Conservation (phyloP, 2,797 vertebrate genomes). For the Siniperca scherzeri region DNA sequence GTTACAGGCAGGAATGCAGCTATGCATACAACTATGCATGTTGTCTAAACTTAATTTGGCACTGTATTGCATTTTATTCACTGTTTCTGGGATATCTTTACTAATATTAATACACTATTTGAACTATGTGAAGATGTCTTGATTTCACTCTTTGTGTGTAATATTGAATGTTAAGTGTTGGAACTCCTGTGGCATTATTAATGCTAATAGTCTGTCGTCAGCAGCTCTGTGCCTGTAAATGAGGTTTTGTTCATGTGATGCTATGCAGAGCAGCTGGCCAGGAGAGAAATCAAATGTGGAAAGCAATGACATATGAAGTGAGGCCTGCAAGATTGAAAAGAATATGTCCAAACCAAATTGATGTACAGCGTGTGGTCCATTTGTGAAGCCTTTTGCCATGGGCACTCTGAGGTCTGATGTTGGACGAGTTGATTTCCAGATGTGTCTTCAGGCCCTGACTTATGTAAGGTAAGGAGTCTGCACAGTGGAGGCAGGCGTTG, state of each 20-base stretch:
- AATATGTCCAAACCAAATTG: conserved; percentile 61
- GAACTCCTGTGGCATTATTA: conserved; percentile 38
- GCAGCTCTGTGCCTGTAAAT: conserved; percentile 30
- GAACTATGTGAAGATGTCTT: neutral
- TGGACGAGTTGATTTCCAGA: conserved; percentile 77
- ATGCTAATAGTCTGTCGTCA: conserved; percentile 42
- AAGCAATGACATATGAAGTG: conserved; percentile 62
- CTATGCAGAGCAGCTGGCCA: conserved; percentile 46
- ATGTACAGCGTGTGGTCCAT: conserved; percentile 69
- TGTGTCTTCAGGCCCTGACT: conserved; percentile 69
- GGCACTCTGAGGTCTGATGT: conserved; percentile 63
- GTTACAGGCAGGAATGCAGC: neutral
- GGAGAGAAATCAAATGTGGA: conserved; percentile 48
- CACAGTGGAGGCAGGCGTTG: conserved; percentile 54
- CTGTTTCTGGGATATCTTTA: neutral
- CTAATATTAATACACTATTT: neutral
- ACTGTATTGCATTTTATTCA: neutral
- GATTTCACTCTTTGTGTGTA: neutral
- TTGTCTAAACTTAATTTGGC: neutral
- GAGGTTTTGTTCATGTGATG: conserved; percentile 47
- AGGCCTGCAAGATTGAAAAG: conserved; percentile 57
- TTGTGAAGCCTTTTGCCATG: conserved; percentile 47
- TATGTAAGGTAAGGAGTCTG: conserved; percentile 72
- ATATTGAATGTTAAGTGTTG: conserved; percentile 16
- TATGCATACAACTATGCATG: neutral